These are phyloP conservation scores for Xestia c-nigrum DNA, from an alignment of 2,888 invertebrate genomes.

Conservation along the genomic window DNA sequence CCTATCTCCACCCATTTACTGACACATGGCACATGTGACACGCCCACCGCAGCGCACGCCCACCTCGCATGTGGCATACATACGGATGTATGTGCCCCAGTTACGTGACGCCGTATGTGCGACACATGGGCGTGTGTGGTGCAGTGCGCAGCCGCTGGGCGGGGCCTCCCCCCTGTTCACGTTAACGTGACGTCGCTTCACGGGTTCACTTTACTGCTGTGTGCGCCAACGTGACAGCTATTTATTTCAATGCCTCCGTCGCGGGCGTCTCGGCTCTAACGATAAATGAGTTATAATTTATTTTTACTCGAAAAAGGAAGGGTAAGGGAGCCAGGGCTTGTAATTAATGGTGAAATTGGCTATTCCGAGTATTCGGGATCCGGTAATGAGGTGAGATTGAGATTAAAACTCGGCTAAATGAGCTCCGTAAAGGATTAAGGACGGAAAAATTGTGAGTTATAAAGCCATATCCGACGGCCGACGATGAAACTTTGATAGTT, in stretches of 20 bases:
- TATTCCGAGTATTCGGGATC: slow-evolving; percentile 89
- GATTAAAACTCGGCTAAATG: slow-evolving; percentile 89
- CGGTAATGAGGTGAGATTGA: slow-evolving; percentile 90
- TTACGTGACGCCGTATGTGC: slow-evolving; percentile 79
- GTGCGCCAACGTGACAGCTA: slow-evolving; percentile 84
- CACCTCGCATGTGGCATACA: slow-evolving; percentile 72
- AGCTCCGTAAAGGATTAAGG: slow-evolving; percentile 85
- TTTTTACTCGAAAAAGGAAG: slow-evolving; percentile 89
- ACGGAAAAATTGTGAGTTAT: slow-evolving; percentile 77
- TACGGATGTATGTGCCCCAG: slow-evolving; percentile 81
- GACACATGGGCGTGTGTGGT: slow-evolving; percentile 82
- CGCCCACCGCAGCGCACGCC: slow-evolving; percentile 84
- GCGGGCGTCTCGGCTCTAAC: slow-evolving; percentile 76
- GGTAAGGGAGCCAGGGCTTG: slow-evolving; percentile 81
- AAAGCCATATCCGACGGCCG: slow-evolving; percentile 71
- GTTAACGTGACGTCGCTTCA: slow-evolving; percentile 78
- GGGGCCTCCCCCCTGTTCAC: slow-evolving; percentile 81
- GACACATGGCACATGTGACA: slow-evolving; percentile 76
- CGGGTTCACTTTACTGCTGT: slow-evolving; percentile 75
- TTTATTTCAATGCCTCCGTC: slow-evolving; percentile 81
- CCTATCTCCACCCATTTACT: slow-evolving; percentile 78
- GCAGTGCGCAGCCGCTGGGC: slow-evolving; percentile 85
- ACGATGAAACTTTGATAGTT: slow-evolving; percentile 76
- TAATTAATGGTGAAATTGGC: slow-evolving; percentile 90
- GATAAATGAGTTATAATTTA: slow-evolving; percentile 90